Base-by-base conservation (phyloP, 2,113 vertebrate genomes). In the Collichthys lucidus region DNA sequence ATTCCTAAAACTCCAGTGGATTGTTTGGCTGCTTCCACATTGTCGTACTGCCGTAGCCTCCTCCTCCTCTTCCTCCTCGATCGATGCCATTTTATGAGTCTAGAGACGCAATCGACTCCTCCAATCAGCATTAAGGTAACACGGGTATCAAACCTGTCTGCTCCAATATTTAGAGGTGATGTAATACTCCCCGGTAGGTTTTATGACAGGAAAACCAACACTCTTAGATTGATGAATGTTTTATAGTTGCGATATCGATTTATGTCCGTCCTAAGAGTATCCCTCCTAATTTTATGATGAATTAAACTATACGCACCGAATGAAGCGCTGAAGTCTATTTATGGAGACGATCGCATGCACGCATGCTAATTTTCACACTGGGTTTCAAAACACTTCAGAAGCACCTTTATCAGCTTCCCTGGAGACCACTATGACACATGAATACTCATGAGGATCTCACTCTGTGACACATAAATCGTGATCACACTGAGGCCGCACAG, bases 291-390 rank as follows among this genome's bases (percentile, higher is more conserved):
- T 55, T 29, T 29, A 8, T 19, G 19, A 64, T 22, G n/a, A 29
- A 29, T 4, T 31, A 1, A 35, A 64, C 5, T 24, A n/a, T 24
- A n/a, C 19, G 17, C 11, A 60, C 15, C 29, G 6, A 65, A 3
- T 40, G 2, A 60, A 52, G 4, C 5, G 20, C n/a, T 46, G 17
- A 31, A 12, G 11, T 68, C 35, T 29, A 5, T 50, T 35, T 12
- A 31, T 2, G 11, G 11, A 15, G 20, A 14, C 15, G 19, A 46
- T 42, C 6, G 19, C 46, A 52, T 53, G 9, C n/a, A 53, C 10
- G 19, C 17, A n/a, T 7, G 50, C 62, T 69, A 31, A 69, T 67
- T 55, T 55, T 29, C 46, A 72, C 26, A 72, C 19, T 31, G 22
- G 15, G 20, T 1, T 60, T 11, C 11, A n/a, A 40, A 60, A 31